Percentiles rank a stretch among this genome's conserved stretches.
phyloP scores from a whole-genome alignment of 2,113 vertebrate species.

The Sylvietta virens region DNA sequence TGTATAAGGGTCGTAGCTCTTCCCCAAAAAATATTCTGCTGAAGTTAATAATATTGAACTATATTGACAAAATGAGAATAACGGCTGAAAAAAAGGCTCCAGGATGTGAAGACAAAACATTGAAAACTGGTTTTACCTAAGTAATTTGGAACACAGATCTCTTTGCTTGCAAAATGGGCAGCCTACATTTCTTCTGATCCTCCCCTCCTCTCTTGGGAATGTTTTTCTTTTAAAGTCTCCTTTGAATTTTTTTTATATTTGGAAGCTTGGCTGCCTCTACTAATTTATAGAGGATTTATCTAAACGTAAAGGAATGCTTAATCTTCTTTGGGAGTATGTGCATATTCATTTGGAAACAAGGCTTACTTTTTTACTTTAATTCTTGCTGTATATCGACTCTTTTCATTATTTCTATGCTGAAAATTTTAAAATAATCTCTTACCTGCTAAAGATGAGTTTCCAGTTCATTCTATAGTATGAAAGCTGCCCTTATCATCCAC shows the following conservation, averaged over 20 bases:
- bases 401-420: background rate
- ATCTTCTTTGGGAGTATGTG: background rate
- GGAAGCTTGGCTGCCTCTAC: background rate
- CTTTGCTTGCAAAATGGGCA: background rate
- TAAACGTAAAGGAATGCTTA: background rate
- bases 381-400: background rate
- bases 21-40: background rate
- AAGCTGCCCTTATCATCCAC: background rate
- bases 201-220: background rate
- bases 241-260: background rate
- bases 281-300: background rate
- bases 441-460: background rate
- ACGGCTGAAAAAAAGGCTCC: background rate
- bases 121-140: background rate
- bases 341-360: background rate
- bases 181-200: background rate
- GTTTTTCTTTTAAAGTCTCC: background rate
- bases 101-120: background rate
- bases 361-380: background rate
- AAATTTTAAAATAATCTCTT: background rate
- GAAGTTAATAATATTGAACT: background rate
- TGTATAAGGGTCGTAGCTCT: background rate
- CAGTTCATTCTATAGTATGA: background rate
- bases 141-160: background rate
- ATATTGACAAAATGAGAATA: background rate